A percentile compares a stretch with the other conserved stretches of the same genome.
Conservation (phyloP, 2,797 vertebrate genomes). For the Tauraco hartlaubi region DNA sequence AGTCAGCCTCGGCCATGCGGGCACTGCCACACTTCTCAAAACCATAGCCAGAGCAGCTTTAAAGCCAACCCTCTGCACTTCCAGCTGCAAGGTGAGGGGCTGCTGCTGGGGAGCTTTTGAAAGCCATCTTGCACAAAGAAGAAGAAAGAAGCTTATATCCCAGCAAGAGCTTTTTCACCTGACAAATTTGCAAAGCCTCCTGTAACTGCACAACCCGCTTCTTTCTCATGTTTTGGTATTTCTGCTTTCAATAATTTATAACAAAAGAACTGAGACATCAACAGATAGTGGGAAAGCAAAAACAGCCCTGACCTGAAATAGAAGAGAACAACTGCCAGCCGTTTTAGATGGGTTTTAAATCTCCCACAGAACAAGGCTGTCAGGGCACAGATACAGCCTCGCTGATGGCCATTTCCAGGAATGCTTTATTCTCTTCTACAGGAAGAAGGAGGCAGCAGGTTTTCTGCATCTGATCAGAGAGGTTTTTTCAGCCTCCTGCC, state of each 20-base stretch:
- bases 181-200: neutral
- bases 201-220: neutral
- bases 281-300: neutral
- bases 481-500: neutral
- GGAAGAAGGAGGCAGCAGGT: neutral
- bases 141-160: neutral
- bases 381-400: neutral
- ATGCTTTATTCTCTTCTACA: neutral
- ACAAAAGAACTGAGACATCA: neutral
- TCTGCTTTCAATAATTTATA: constrained; percentile 23
- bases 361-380: neutral
- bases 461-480: neutral
- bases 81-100: neutral
- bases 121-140: neutral
- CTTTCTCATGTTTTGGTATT: neutral
- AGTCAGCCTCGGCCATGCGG: neutral
- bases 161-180: neutral
- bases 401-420: neutral
- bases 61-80: neutral
- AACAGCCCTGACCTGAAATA: neutral
- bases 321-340: neutral
- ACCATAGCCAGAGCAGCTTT: neutral
- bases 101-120: neutral
- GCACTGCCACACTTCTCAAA: neutral
- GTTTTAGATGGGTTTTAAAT: constrained; percentile 1